Evolutionary conservation across 2,113 vertebrate species (phyloP).

Genomic region (Gymnocephalus cernua): DNA sequence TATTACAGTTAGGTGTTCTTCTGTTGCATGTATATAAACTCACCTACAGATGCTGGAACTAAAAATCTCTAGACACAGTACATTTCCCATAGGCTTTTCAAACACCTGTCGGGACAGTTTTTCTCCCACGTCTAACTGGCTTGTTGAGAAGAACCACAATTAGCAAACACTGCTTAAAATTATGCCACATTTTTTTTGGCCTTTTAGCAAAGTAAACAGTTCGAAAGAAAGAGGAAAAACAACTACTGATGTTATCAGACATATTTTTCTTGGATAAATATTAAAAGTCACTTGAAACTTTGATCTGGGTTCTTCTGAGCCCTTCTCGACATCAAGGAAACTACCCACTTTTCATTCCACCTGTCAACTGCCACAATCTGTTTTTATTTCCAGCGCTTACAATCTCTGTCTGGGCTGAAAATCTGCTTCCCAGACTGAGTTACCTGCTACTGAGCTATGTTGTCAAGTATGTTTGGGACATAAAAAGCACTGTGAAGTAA

Average conservation of each 20-base stretch:
- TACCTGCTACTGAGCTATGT: conserved; percentile 59
- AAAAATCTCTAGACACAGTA: not conserved
- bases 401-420: conserved; percentile 66
- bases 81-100: too few species aligned
- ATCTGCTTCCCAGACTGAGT: conserved; percentile 50
- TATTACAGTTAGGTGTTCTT: not conserved
- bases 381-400: conserved; percentile 65
- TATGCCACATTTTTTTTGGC: conserved; percentile 44
- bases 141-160: conserved; percentile 28
- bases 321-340: conserved; percentile 77
- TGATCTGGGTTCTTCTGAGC: conserved; percentile 76
- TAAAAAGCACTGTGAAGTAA: conserved; percentile 67
- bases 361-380: conserved; percentile 79
- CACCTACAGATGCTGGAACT: not conserved
- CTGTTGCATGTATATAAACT: not conserved
- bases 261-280: conserved; percentile 76
- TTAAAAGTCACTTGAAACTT: conserved; percentile 78
- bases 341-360: conserved; percentile 74
- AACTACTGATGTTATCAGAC: conserved; percentile 73
- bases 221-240: conserved; percentile 66
- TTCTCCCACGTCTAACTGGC: not conserved
- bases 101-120: not conserved
- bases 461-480: conserved; percentile 71
- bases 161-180: conserved; percentile 52
- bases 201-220: conserved; percentile 57